Base-by-base conservation (phyloP, 2,888 invertebrate genomes). In the Fissipunctia ypsillon region DNA sequence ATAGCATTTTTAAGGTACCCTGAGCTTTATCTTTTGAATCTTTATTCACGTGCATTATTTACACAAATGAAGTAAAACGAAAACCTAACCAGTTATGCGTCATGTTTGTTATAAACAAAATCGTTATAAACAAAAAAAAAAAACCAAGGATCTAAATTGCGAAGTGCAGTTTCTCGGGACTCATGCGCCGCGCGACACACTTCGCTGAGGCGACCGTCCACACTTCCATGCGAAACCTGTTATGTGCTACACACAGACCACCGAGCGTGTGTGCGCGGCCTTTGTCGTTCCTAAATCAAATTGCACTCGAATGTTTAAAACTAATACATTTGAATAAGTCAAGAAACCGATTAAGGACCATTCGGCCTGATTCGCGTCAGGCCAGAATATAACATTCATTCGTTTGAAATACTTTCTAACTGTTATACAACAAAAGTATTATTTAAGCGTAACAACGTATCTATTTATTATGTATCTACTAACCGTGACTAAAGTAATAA, bases 151-250 rank as follows among this genome's bases (percentile, higher is more conserved):
- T 86, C 87, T 84, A 87, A 87, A 86, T 83, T 84, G 86, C 86
- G 76, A 85, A 86, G 83, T 84, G 88, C 85, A 88, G 85, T 88
- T 86, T 87, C 78, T 85, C 84, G 82, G 74, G 85, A 87, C 78
- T 80, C 87, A 82, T 83, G 87, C 86, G 84, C 87, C 60, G 81
- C 78, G 89, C 91, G 92, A 90, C 91, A 91, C 88, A 90, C 88
- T 89, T 90, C 81, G 81, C 80, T 57, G 78, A 71, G 77, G 75
- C 84, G 80, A 83, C 87, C 87, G 90, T 89, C 90, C 87, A 89
- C 90, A 90, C 91, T 90, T 91, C 89, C 90, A 88, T 88, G 84
- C 79, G 80, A 90, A 92, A 92, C 92, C 92, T 87, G 92, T 91
- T 92, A 88, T 88, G 86, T 86, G 82, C 83, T 84, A 80, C 78